phyloP scores from a whole-genome alignment of 1,140 invertebrate genomes.

The Thaumetopoea pityocampa region DNA sequence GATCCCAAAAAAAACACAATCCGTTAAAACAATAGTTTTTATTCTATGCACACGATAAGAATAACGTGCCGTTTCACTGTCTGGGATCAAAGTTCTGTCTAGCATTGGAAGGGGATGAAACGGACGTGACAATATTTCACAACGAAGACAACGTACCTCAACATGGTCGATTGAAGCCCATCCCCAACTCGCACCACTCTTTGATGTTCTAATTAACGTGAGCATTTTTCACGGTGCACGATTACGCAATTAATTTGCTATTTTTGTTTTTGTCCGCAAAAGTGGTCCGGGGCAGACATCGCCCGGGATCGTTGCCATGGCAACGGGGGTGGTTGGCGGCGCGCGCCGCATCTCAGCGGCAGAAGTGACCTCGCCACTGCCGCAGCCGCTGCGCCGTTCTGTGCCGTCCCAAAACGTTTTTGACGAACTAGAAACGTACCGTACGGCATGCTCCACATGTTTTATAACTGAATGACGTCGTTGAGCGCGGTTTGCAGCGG shows the following conservation, averaged over 20 bases:
- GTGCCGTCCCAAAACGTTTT: slow-evolving; percentile 33
- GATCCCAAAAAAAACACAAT: too few relatives aligned
- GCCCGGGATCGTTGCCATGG: slow-evolving; percentile 59
- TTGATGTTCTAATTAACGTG: slow-evolving; percentile 43
- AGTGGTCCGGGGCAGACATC: slow-evolving; percentile 55
- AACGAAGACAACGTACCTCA: slow-evolving; percentile 23
- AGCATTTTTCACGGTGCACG: slow-evolving; percentile 44
- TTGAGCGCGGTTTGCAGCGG: slow-evolving; percentile 22
- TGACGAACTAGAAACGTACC: slow-evolving; percentile 40
- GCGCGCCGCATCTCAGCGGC: slow-evolving; percentile 57
- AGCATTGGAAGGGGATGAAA: too few relatives aligned
- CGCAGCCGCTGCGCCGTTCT: slow-evolving; percentile 49
- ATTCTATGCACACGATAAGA: too few relatives aligned
- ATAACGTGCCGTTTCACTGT: too few relatives aligned
- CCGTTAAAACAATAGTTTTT: too few relatives aligned
- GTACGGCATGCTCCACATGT: slow-evolving; percentile 45
- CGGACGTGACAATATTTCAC: too few relatives aligned
- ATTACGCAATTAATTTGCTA: slow-evolving; percentile 72
- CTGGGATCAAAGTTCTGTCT: too few relatives aligned
- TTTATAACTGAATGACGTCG: slow-evolving; percentile 33
- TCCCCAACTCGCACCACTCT: slow-evolving; percentile 28
- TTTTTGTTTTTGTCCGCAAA: slow-evolving; percentile 67
- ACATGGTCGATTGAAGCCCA: slow-evolving; percentile 19
- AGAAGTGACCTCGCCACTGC: slow-evolving; percentile 52
- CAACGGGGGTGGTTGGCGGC: slow-evolving; percentile 56